phyloP scores from a whole-genome alignment of 1,140 invertebrate species.

The Drosophila ananassae region DNA sequence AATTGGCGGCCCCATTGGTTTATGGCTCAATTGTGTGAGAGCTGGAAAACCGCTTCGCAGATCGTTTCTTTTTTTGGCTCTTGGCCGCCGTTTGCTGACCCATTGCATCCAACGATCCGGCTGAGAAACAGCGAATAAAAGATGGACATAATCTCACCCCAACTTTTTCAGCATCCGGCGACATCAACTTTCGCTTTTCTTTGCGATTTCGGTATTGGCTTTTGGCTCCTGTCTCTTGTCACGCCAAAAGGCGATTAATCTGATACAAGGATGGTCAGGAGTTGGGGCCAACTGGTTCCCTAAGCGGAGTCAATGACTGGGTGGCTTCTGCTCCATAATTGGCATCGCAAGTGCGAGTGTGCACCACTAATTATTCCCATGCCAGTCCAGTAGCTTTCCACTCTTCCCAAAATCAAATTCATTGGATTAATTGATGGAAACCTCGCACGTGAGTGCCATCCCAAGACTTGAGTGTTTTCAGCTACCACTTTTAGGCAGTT shows the following conservation, averaged over 20 bases:
- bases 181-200: conserved; percentile 74
- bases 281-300: conserved; percentile 50
- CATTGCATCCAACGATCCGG: conserved; percentile 57
- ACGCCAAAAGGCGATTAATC: conserved; percentile 64
- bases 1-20: conserved; percentile 34
- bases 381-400: conserved; percentile 40
- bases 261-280: conserved; percentile 17
- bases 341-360: conserved; percentile 20
- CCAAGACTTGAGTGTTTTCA: no score
- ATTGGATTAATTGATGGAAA: no score
- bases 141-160: conserved; percentile 54
- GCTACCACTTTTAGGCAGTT: no score
- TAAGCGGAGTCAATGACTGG: conserved; percentile 59
- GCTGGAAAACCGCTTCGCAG: conserved; percentile 57
- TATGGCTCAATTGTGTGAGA: conserved; percentile 60
- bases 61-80: conserved; percentile 43
- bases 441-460: no score
- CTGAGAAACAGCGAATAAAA: conserved; percentile 33
- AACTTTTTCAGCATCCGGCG: conserved; percentile 59
- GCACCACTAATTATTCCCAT: conserved; percentile 6
- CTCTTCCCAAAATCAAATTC: conserved; percentile 10
- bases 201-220: conserved; percentile 22
- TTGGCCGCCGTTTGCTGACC: conserved; percentile 51
- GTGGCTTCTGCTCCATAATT: conserved; percentile 68
- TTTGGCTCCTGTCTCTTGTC: conserved; percentile 32